These are phyloP conservation scores for Anthophora plumipes DNA, from an alignment of 2,888 invertebrate species.

Conservation along the genomic window DNA sequence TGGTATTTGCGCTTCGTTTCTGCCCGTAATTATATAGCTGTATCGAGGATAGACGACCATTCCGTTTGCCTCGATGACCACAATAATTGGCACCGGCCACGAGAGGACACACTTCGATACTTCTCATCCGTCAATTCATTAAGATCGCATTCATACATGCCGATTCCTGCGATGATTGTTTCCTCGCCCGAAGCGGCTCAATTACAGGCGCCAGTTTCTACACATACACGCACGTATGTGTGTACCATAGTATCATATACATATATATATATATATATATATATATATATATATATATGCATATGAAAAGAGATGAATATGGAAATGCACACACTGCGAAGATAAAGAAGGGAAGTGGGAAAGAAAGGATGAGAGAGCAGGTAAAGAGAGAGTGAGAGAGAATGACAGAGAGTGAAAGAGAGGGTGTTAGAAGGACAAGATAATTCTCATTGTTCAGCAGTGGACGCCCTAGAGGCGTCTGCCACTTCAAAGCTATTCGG, in stretches of 20 bases:
- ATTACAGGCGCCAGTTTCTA: slow-evolving; percentile 51
- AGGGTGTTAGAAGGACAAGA: slow-evolving; percentile 60
- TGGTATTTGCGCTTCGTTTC: slow-evolving; percentile 42
- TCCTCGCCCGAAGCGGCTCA: slow-evolving; percentile 59
- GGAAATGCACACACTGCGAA: slow-evolving; percentile 7
- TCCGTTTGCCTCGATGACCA: slow-evolving; percentile 38
- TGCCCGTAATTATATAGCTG: slow-evolving; percentile 42
- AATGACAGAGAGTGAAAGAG: not conserved
- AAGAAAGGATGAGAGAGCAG: slow-evolving; percentile 14
- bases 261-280: slow-evolving; percentile 9
- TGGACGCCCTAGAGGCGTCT: slow-evolving; percentile 72
- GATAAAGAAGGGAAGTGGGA: slow-evolving; percentile 9
- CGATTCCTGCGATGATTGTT: slow-evolving; percentile 60
- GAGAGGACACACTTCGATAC: slow-evolving; percentile 46
- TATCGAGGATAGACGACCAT: slow-evolving; percentile 27
- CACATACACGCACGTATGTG: too few relatives aligned
- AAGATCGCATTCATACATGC: slow-evolving; percentile 60
- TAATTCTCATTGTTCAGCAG: slow-evolving; percentile 75
- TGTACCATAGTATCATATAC: too few relatives aligned
- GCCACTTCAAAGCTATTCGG: slow-evolving; percentile 74
- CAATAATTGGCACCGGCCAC: slow-evolving; percentile 51
- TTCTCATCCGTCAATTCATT: slow-evolving; percentile 60
- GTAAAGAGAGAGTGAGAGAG: not conserved
- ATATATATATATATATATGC: slow-evolving; percentile 1
- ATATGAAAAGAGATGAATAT: slow-evolving; percentile 34